Base-by-base conservation (phyloP, 2,797 vertebrate genomes). In the Coracias cyanogaster region DNA sequence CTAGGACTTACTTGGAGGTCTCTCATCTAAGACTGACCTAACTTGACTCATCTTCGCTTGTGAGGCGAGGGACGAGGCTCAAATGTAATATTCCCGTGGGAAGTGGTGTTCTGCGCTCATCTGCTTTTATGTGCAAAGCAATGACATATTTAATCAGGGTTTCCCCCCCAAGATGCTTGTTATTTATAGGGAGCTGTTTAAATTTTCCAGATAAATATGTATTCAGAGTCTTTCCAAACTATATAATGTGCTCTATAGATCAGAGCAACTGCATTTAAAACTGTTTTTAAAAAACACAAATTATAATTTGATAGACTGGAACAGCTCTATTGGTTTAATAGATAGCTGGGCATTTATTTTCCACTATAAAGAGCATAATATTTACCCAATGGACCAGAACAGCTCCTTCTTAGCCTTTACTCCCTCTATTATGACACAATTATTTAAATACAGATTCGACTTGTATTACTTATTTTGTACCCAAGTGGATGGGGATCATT, bases 381-480 rank as follows among this genome's bases (percentile, higher is more conserved):
- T 95, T 95, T 95, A 94, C 74, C 74, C 94, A 95, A 96, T 95
- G 94, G 96, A 96, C 90, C 95, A 96, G 94, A 97, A 97, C 94
- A 92, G 43, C 45, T 97, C 84, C 92, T 95, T 97, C 96, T 92
- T 95, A 96, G 93, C 94, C 90, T 94, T 96, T 95, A 96, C 92
- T 96, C 94, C 73, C 61, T 67, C 84, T 92, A 86, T 96, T 95
- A 96, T 91, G 67, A 82, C 79, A 93, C 84, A 85, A 84, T 96
- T 96, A 96, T 96, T 97, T 96, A 95, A 97, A 96, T 96, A 91
- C 69, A 55, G 61, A 85, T 92, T 55, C 83, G 76, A 46, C 78
- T 73, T 78, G 66, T 70, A 54, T 91, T 95, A 92, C 79, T 95
- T 94, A 69, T 95, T 92, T 94, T 72, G 74, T 73, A 43, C 78